Conservation (phyloP, 2,113 vertebrate species). For the Daboia siamensis region DNA sequence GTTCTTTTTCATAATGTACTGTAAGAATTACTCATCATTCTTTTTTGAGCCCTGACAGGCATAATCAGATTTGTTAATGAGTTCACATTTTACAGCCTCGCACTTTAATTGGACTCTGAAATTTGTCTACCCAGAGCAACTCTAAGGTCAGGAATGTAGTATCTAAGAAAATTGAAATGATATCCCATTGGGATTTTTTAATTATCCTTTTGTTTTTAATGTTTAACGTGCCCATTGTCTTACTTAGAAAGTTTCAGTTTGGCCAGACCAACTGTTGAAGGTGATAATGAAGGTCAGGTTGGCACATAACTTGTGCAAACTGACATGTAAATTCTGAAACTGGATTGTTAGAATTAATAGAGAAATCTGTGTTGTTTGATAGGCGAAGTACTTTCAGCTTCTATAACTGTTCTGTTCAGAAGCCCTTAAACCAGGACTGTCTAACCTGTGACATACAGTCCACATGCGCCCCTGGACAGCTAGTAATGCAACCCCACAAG, state of each 20-base stretch:
- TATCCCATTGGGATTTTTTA: background rate
- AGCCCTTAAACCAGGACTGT: background rate
- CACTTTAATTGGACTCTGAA: constrained; percentile 6
- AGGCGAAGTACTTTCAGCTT: background rate
- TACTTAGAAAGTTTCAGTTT: background rate
- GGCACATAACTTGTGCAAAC: background rate
- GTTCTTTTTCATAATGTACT: background rate
- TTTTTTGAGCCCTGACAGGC: background rate
- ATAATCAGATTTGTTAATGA: constrained; percentile 19
- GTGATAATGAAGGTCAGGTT: background rate
- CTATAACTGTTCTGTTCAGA: background rate
- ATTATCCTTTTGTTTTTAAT: constrained; percentile 1
- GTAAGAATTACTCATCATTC: background rate
- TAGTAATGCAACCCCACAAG: background rate
- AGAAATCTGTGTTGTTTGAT: background rate
- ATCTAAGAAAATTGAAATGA: constrained; percentile 6
- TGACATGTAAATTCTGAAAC: background rate
- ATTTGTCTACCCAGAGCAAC: background rate
- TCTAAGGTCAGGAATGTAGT: background rate
- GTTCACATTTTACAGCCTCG: constrained; percentile 13
- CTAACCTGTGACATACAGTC: background rate
- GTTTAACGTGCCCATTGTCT: background rate
- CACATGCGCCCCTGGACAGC: background rate
- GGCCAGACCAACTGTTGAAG: constrained; percentile 3
- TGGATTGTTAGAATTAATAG: background rate